Evolutionary conservation across 2,797 vertebrate species (phyloP).

Genomic region (Pelobates cultripes): DNA sequence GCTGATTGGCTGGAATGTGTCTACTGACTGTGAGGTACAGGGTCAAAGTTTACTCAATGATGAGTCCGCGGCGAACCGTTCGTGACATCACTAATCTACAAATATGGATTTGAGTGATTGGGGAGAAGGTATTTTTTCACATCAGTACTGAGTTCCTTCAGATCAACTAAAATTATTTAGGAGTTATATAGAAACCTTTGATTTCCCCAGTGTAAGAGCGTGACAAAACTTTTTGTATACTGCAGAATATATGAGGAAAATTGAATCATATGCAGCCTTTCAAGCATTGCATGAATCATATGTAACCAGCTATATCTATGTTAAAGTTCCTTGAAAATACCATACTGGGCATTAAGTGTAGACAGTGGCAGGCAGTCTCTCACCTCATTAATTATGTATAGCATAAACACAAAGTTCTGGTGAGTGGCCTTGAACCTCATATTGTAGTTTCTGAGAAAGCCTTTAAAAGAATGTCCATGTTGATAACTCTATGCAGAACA

Average conservation of each 20-base stretch:
- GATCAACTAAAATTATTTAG: too few species aligned
- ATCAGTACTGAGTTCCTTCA: too few species aligned
- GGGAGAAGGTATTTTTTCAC: too few species aligned
- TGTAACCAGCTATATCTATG: not conserved
- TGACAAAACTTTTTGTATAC: not conserved
- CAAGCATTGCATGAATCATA: not conserved
- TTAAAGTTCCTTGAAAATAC: conserved; percentile 16
- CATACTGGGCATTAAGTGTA: conserved; percentile 29
- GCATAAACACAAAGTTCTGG: conserved; percentile 20
- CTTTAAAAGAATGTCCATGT: not conserved
- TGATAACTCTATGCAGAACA: not conserved
- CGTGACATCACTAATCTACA: too few species aligned
- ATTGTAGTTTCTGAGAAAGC: not conserved
- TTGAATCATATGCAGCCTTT: not conserved
- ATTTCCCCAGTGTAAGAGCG: not conserved
- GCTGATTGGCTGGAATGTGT: too few species aligned
- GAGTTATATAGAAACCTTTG: not conserved
- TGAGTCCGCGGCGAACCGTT: too few species aligned
- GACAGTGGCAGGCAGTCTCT: not conserved
- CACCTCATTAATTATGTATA: conserved; percentile 32
- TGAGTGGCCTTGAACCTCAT: not conserved
- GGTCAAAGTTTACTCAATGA: too few species aligned
- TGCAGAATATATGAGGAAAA: not conserved
- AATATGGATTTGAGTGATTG: too few species aligned
- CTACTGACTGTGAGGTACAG: too few species aligned